phyloP scores from a whole-genome alignment of 2,888 invertebrate species.

The Myopa testacea region DNA sequence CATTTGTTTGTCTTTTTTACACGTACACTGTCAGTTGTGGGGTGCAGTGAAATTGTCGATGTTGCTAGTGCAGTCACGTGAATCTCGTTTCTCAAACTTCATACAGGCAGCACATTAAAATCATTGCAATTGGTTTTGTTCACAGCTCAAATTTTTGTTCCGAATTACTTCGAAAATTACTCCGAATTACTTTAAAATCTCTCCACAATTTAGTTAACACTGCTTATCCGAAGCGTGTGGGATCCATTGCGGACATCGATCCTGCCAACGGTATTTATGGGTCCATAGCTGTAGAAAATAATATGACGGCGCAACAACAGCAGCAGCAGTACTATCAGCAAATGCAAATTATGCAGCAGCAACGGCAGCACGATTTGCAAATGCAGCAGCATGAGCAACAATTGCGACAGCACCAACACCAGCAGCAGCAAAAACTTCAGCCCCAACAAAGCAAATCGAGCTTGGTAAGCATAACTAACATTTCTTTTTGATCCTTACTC shows the following conservation, averaged over 20 bases:
- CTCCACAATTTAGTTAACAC: slow-evolving; percentile 60
- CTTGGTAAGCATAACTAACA: slow-evolving; percentile 54
- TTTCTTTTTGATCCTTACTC: slow-evolving; percentile 6
- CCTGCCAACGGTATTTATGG: slow-evolving; percentile 91
- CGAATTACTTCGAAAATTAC: too few relatives aligned
- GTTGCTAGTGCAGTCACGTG: too few relatives aligned
- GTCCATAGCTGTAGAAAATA: slow-evolving; percentile 70
- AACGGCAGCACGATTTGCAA: slow-evolving; percentile 41
- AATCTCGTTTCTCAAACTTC: too few relatives aligned
- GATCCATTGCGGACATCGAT: slow-evolving; percentile 95
- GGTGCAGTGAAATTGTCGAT: too few relatives aligned
- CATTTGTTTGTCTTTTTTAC: too few relatives aligned
- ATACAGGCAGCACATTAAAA: too few relatives aligned
- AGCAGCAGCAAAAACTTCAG: slow-evolving; percentile 47
- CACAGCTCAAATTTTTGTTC: too few relatives aligned
- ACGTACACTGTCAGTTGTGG: too few relatives aligned
- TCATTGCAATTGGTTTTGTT: too few relatives aligned
- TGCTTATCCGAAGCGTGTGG: slow-evolving; percentile 76
- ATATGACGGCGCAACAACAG: slow-evolving; percentile 64
- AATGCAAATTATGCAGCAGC: slow-evolving; percentile 50
- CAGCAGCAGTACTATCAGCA: slow-evolving; percentile 54
- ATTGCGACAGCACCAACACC: slow-evolving; percentile 49
- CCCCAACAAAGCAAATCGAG: slow-evolving; percentile 53
- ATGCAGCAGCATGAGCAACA: slow-evolving; percentile 49
- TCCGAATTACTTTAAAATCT: too few relatives aligned